These are phyloP conservation scores for Carterocephalus palaemon DNA, from an alignment of 2,888 invertebrate species.

Conservation along the genomic window DNA sequence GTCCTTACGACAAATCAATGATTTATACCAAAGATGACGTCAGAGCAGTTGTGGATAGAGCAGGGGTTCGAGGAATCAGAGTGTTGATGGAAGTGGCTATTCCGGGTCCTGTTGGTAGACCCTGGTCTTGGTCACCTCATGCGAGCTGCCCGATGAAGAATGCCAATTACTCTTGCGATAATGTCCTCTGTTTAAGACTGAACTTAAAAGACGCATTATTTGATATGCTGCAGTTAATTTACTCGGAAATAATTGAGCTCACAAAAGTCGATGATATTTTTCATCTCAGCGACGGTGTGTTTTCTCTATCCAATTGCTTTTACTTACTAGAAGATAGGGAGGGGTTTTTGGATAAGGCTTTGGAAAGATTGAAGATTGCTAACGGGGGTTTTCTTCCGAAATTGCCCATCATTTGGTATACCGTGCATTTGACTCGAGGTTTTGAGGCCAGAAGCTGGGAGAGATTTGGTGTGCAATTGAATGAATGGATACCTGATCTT, in stretches of 20 bases:
- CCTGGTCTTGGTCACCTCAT: conserved; percentile 88
- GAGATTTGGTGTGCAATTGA: conserved; percentile 82
- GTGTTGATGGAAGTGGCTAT: conserved; percentile 92
- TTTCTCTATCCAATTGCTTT: conserved; percentile 83
- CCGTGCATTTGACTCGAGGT: conserved; percentile 76
- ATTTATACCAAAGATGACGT: conserved; percentile 84
- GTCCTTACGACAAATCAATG: conserved; percentile 87
- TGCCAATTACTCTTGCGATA: conserved; percentile 75
- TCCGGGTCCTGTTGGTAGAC: conserved; percentile 90
- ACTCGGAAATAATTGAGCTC: conserved; percentile 83
- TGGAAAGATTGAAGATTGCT: conserved; percentile 78
- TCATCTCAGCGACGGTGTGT: conserved; percentile 88
- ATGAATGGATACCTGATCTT: conserved; percentile 85
- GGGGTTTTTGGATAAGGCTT: conserved; percentile 82
- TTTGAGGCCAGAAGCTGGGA: conserved; percentile 69
- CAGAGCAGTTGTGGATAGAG: conserved; percentile 85
- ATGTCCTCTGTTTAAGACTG: conserved; percentile 87
- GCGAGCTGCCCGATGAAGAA: conserved; percentile 54
- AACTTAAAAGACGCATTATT: conserved; percentile 85
- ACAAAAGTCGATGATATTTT: conserved; percentile 86
- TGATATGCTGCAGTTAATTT: conserved; percentile 83
- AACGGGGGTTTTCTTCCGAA: conserved; percentile 78
- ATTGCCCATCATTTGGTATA: conserved; percentile 83
- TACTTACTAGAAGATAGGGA: conserved; percentile 85
- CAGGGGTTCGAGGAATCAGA: conserved; percentile 87